Conservation (phyloP, 2,797 vertebrate genomes). For the Malacoctenus gilli region DNA sequence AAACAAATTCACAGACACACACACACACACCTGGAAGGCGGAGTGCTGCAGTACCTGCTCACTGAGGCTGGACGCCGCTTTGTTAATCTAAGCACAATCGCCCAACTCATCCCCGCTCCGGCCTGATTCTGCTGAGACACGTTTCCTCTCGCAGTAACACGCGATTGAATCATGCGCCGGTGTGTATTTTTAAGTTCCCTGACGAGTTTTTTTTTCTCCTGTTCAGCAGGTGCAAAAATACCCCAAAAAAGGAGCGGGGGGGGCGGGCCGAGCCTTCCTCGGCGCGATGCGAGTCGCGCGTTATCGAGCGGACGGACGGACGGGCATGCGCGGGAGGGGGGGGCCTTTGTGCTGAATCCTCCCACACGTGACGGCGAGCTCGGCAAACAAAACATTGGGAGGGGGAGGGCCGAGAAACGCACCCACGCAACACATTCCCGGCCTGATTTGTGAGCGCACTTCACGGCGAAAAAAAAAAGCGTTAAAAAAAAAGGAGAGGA, state of each 20-base stretch:
- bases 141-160: slow-evolving; percentile 1
- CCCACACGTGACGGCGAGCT: slow-evolving; percentile 39
- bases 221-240: no score
- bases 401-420: slow-evolving; percentile 26
- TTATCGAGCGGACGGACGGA: no score
- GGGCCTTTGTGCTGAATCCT: slow-evolving; percentile 43
- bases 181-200: slow-evolving; percentile 22
- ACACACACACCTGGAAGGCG: slow-evolving; percentile 18
- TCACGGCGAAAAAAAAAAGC: slow-evolving; percentile 30
- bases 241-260: no score
- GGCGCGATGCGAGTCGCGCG: no score
- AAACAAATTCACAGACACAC: not conserved
- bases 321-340: slow-evolving; percentile 19
- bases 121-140: slow-evolving; percentile 26
- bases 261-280: no score
- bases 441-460: slow-evolving; percentile 56
- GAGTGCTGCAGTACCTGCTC: slow-evolving; percentile 21
- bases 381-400: slow-evolving; percentile 23
- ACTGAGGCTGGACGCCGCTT: slow-evolving; percentile 14
- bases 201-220: no score
- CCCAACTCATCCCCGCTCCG: slow-evolving; percentile 17
- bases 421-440: slow-evolving; percentile 29
- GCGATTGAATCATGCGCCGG: slow-evolving; percentile 22
- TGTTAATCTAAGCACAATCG: slow-evolving; percentile 40
- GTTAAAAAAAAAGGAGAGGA: slow-evolving; percentile 34